Conservation (phyloP, 2,113 vertebrate species). For the Tretioscincus oriximinensis region DNA sequence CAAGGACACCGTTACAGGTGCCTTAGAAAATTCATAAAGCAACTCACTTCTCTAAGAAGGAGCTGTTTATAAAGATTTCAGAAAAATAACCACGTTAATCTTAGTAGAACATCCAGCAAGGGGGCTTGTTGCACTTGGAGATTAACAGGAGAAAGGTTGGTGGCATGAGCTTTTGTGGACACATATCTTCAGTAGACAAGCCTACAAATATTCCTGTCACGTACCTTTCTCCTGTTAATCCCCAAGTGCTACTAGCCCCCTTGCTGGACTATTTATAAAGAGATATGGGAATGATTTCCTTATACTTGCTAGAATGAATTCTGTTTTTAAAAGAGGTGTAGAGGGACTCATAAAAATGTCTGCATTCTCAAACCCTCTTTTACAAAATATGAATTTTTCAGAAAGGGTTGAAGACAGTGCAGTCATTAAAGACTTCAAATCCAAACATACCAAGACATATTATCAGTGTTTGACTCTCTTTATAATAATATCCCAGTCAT, state of each 20-base stretch:
- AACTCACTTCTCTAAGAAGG: conserved; percentile 53
- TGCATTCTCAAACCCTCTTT: conserved; percentile 47
- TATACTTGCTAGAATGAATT: neutral
- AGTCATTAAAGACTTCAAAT: conserved; percentile 21
- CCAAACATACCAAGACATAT: conserved; percentile 34
- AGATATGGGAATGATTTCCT: conserved; percentile 60
- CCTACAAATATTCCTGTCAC: too few species aligned
- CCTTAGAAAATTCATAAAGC: neutral
- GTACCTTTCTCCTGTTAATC: too few species aligned
- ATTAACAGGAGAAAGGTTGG: too few species aligned
- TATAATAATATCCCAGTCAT: conserved; percentile 45
- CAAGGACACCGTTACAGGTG: neutral
- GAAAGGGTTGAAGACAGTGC: conserved; percentile 41
- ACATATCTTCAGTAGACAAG: too few species aligned
- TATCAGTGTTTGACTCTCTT: conserved; percentile 47
- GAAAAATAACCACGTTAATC: too few species aligned
- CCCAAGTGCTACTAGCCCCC: too few species aligned
- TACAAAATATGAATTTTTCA: conserved; percentile 28
- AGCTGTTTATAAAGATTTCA: too few species aligned
- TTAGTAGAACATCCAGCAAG: too few species aligned
- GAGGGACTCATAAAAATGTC: conserved; percentile 58
- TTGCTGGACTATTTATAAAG: conserved; percentile 25
- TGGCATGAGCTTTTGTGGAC: too few species aligned
- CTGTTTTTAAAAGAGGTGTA: conserved; percentile 16
- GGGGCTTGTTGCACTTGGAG: too few species aligned